Evolutionary conservation across 2,888 invertebrate genomes (phyloP).

Genomic region (Calliscelio sp.): DNA sequence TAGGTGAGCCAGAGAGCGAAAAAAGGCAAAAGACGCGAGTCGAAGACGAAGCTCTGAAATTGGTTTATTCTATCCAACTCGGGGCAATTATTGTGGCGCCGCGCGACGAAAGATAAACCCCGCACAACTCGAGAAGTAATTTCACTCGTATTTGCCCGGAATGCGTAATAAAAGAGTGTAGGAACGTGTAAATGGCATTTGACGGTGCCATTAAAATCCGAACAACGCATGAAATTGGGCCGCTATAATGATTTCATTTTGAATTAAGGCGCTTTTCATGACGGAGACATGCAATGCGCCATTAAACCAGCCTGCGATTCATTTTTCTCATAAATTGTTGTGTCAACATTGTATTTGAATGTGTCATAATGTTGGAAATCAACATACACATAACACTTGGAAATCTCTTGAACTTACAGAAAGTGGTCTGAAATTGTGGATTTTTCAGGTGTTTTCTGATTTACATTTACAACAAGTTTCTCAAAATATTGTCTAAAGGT

Average conservation of each 20-base stretch:
- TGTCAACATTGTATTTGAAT: too few species aligned
- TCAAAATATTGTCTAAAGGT: too few species aligned
- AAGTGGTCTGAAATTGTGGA: too few species aligned
- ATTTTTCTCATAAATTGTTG: too few species aligned
- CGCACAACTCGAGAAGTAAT: slow-evolving; percentile 45
- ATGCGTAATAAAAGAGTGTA: slow-evolving; percentile 63
- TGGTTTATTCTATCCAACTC: slow-evolving; percentile 60
- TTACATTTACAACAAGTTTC: too few species aligned
- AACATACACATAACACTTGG: too few species aligned
- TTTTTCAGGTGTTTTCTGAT: too few species aligned
- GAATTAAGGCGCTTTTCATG: slow-evolving; percentile 20
- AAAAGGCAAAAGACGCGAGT: slow-evolving; percentile 34
- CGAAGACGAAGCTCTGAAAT: slow-evolving; percentile 44
- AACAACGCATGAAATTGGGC: slow-evolving; percentile 44
- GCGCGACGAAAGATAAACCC: slow-evolving; percentile 63
- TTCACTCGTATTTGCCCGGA: slow-evolving; percentile 43
- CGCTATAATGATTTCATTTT: slow-evolving; percentile 38
- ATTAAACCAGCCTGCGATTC: too few species aligned
- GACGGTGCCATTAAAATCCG: slow-evolving; percentile 45
- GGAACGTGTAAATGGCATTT: slow-evolving; percentile 54
- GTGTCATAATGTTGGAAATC: too few species aligned
- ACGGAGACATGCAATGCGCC: not conserved
- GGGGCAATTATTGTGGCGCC: slow-evolving; percentile 59
- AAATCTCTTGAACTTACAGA: too few species aligned
- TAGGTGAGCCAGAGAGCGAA: slow-evolving; percentile 18